These are phyloP conservation scores for Pygathrix nemaeus DNA, from an alignment of 2,113 vertebrate genomes.

Conservation along the genomic window DNA sequence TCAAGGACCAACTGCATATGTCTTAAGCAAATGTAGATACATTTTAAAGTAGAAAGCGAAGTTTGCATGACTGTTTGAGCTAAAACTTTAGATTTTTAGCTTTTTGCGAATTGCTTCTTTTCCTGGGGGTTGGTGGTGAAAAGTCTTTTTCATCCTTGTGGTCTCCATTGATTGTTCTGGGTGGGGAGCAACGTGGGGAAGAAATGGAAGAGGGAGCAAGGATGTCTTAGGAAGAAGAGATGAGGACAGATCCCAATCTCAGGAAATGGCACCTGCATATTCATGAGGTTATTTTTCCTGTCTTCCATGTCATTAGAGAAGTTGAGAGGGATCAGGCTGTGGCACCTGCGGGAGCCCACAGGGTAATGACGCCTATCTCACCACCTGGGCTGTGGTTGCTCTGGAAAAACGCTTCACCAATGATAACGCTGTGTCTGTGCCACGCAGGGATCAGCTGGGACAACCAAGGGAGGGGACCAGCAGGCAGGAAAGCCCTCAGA, in stretches of 20 bases:
- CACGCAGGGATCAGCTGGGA: not conserved
- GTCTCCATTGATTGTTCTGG: not conserved
- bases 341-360: not conserved
- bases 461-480: not conserved
- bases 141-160: not conserved
- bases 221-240: not conserved
- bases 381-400: not conserved
- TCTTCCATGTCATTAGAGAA: not conserved
- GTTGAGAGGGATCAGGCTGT: not conserved
- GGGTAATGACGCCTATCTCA: not conserved
- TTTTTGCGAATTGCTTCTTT: not conserved
- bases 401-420: not conserved
- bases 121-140: not conserved
- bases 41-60: not conserved
- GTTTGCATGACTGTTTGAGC: not conserved
- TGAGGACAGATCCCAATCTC: not conserved
- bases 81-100: not conserved
- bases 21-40: not conserved
- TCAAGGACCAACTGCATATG: not conserved
- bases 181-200: not conserved
- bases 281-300: not conserved
- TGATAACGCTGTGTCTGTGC: accelerated
- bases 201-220: not conserved
- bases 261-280: not conserved
- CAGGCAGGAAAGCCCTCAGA: not conserved